These are phyloP conservation scores for Amphipyra tragopoginis DNA, from an alignment of 2,888 invertebrate genomes.

Conservation along the genomic window DNA sequence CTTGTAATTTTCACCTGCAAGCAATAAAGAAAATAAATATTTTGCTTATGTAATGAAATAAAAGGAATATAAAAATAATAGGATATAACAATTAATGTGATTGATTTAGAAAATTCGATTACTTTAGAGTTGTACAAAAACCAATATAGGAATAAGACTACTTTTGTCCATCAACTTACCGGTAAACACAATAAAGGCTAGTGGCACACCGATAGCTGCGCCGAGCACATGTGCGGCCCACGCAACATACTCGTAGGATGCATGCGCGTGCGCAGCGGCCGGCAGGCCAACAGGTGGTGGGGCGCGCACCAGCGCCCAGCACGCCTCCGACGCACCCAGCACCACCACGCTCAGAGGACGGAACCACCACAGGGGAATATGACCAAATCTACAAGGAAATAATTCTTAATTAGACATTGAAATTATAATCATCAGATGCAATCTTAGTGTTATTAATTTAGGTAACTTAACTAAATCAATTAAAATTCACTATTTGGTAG, in stretches of 20 bases:
- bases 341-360: constrained; percentile 91
- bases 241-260: constrained; percentile 84
- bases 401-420: constrained; percentile 1
- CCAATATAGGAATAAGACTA: too few relatives aligned
- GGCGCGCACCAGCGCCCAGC: constrained; percentile 79
- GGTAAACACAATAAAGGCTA: constrained; percentile 90
- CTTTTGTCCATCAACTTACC: constrained; percentile 71
- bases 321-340: constrained; percentile 90
- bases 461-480: too few relatives aligned
- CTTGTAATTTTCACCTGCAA: constrained; percentile 78
- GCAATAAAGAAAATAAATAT: constrained; percentile 9
- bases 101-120: too few relatives aligned
- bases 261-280: constrained; percentile 52
- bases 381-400: constrained; percentile 71
- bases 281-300: constrained; percentile 37
- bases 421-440: background rate
- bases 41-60: too few relatives aligned
- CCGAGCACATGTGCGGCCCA: constrained; percentile 93
- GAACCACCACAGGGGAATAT: constrained; percentile 87
- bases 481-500: too few relatives aligned
- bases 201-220: constrained; percentile 91
- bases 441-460: too few relatives aligned
- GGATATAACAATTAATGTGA: too few relatives aligned
- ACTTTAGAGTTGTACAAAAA: too few relatives aligned
- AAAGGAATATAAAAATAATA: too few relatives aligned